A percentile compares a stretch with the other conserved stretches of the same genome.
Conservation (phyloP, 1,140 invertebrate species). For the Drosophila busckii region DNA sequence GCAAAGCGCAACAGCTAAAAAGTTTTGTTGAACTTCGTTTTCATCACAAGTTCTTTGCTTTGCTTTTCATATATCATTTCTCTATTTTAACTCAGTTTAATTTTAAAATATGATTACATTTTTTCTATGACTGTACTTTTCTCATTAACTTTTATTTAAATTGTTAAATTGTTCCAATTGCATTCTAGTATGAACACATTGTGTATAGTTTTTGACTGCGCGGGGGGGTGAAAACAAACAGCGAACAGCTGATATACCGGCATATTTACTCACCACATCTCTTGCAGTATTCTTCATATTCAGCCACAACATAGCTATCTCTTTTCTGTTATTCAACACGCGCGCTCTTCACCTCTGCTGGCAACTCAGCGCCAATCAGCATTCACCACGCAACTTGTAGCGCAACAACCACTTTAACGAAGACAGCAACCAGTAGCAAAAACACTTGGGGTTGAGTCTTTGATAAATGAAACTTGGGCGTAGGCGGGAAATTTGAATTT, state of each 20-base stretch:
- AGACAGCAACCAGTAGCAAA: no score
- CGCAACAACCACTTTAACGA: neutral
- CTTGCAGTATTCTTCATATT: conserved; percentile 40
- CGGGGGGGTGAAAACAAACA: conserved; percentile 20
- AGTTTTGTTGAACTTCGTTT: conserved; percentile 61
- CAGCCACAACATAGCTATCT: conserved; percentile 36
- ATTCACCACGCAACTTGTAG: conserved; percentile 23
- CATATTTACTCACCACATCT: conserved; percentile 57
- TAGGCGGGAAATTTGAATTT: no score
- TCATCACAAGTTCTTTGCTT: conserved; percentile 9
- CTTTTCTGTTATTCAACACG: conserved; percentile 22
- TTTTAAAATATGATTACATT: no score
- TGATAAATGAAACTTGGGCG: no score
- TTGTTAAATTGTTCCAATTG: no score
- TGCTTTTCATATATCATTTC: neutral
- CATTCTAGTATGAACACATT: no score
- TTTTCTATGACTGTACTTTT: no score
- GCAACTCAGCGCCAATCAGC: neutral
- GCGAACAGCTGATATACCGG: conserved; percentile 71
- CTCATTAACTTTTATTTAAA: no score
- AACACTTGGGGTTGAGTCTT: no score
- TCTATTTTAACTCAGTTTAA: neutral
- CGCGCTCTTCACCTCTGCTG: conserved; percentile 18
- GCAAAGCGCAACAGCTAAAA: conserved; percentile 8
- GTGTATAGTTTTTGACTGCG: no score